These are phyloP conservation scores for Pheosia gnoma DNA, from an alignment of 2,888 invertebrate genomes.

Conservation along the genomic window DNA sequence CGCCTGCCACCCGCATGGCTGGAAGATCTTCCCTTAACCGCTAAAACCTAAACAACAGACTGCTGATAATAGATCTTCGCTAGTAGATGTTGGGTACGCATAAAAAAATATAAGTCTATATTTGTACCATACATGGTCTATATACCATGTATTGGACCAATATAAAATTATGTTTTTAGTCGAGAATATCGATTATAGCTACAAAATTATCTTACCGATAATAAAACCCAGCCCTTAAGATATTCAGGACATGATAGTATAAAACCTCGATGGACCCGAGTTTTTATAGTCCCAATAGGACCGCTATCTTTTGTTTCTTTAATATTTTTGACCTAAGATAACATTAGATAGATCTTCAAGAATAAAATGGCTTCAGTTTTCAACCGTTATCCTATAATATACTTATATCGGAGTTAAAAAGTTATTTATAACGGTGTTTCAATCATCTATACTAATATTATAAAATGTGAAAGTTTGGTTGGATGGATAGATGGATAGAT, in stretches of 20 bases:
- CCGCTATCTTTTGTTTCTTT: constrained; percentile 1
- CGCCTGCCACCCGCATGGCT: no score
- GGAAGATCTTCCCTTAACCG: no score
- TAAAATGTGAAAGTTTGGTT: no score
- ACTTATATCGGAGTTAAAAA: background rate
- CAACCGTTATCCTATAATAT: background rate
- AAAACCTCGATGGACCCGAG: background rate
- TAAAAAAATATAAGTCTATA: no score
- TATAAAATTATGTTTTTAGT: no score
- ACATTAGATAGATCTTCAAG: background rate
- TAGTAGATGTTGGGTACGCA: no score
- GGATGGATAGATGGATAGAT: no score
- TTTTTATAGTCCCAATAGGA: constrained; percentile 2
- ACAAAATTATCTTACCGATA: background rate
- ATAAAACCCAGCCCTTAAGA: background rate
- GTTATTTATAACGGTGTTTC: background rate
- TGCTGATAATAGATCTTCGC: no score
- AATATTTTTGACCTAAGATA: constrained; percentile 1
- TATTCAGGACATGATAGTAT: background rate
- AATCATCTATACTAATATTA: background rate
- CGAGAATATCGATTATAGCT: background rate
- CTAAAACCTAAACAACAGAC: no score
- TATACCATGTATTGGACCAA: no score
- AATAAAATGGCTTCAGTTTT: background rate
- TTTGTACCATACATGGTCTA: no score